Evolutionary conservation across 53 echinoderm and acorn worm genomes (phyloP).

Genomic region (Holothuria leucospilota): DNA sequence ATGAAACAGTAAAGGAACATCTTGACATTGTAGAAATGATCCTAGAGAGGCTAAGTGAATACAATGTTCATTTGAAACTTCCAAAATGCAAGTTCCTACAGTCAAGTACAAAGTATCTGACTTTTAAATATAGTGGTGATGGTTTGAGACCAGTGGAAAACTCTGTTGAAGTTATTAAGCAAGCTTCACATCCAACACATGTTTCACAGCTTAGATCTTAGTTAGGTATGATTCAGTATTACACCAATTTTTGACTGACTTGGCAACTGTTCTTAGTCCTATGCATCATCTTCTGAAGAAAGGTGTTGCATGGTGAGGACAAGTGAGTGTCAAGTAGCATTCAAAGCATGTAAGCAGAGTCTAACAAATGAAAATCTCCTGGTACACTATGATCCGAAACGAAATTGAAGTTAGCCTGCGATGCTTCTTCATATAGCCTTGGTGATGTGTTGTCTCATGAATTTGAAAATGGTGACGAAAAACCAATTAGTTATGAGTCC

Average conservation of each 20-base stretch:
- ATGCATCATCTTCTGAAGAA: slow-evolving; percentile 17
- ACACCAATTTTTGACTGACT: slow-evolving; percentile 27
- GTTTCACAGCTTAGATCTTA: slow-evolving; percentile 16
- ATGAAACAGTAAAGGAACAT: slow-evolving; percentile 17
- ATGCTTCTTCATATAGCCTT: slow-evolving; percentile 52
- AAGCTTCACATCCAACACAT: slow-evolving; percentile 33
- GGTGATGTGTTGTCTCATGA: slow-evolving; percentile 58
- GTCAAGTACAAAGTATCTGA: background rate
- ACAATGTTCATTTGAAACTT: slow-evolving; percentile 37
- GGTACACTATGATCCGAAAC: slow-evolving; percentile 52
- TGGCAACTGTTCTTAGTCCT: slow-evolving; percentile 25
- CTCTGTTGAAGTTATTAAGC: slow-evolving; percentile 19
- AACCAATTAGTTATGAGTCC: slow-evolving; percentile 61
- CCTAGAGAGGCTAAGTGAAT: background rate
- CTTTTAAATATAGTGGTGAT: slow-evolving; percentile 23
- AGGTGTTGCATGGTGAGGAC: slow-evolving; percentile 19
- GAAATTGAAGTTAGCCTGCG: slow-evolving; percentile 32
- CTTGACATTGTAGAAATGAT: slow-evolving; percentile 2
- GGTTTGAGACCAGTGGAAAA: slow-evolving; percentile 8
- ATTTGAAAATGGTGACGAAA: slow-evolving; percentile 54
- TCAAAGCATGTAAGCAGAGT: slow-evolving; percentile 19
- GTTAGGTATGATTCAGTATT: slow-evolving; percentile 50
- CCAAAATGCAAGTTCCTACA: slow-evolving; percentile 16
- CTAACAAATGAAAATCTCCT: slow-evolving; percentile 26
- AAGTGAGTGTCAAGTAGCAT: slow-evolving; percentile 11